Evolutionary conservation across 2,888 invertebrate genomes (phyloP), one percentile per base, ranked within the genome.

Genomic region (Oegoconia quadripuncta): DNA sequence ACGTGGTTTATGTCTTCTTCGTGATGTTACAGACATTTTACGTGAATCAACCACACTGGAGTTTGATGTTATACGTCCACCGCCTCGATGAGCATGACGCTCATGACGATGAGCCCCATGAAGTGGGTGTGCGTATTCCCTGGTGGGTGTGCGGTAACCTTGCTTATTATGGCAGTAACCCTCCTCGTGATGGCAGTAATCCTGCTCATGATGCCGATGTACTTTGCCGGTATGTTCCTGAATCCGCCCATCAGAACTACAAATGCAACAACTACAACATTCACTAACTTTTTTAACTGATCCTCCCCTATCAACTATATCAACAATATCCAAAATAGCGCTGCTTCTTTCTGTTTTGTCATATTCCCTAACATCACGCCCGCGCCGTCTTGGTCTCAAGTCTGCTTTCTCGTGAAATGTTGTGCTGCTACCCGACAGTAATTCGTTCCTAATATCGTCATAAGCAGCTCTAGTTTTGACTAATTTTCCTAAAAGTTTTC

Each of bases 261-360:
- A 77, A 42, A 55, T 60, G 37, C 71, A 75, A 51, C 74, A 78
- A 41, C 69, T 74, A 32, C 74, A 76, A 44, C 71, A 71, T 31
- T 67, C 64, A 37, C 56, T 62, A 22, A 63, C 30, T 25, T 59
- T 61, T 35, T 51, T 55, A 9, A 11, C 12, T 13, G 63, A 37
- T 20, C 51, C 51, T n/a, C 66, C 63, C 51, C 59, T 72, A 42
- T 78, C 74, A 3, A 71, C 62, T 34, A 70, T 46, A 51, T 68
- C 54, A 2, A 69, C 55, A n/a, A 75, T 44, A 31, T 60, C 46
- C 26, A 64, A 48, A 32, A 74, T 52, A 14, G 59, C 56, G 28
- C 54, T 56, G 33, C 50, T 61, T 38, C 44, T 63, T 27, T 60
- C 52, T 18, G 45, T 41, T 37, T 50, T 44, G 29, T 50, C 47